Evolutionary conservation across 2,888 invertebrate genomes (phyloP).

Genomic region (Trachelus stipa): DNA sequence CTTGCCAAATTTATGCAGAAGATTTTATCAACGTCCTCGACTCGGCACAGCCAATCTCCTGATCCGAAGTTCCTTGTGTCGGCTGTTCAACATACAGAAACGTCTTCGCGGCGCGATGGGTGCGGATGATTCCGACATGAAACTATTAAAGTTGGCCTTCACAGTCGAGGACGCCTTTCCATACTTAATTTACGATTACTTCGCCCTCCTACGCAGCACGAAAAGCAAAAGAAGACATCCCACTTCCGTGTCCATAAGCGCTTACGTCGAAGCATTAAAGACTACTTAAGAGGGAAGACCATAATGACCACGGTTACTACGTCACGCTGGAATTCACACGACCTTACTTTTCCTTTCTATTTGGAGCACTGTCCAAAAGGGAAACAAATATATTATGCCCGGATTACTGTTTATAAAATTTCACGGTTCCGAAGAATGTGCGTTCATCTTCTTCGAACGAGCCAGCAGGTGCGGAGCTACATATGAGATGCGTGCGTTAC

Average conservation of each 20-base stretch:
- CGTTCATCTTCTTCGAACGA: too few relatives aligned
- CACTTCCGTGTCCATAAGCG: slow-evolving; percentile 2
- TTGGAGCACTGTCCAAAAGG: background rate
- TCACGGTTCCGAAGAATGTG: background rate
- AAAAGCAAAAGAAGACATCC: background rate
- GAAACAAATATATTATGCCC: background rate
- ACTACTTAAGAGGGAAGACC: background rate
- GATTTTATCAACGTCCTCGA: background rate
- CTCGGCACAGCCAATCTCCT: background rate
- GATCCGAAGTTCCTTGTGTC: background rate
- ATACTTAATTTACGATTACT: background rate
- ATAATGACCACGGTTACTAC: background rate
- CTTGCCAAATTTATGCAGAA: background rate
- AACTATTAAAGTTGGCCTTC: background rate
- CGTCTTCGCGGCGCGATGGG: background rate
- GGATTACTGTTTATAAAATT: background rate
- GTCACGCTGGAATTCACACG: background rate
- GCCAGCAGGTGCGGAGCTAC: background rate
- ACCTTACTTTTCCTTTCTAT: background rate
- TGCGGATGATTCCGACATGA: background rate
- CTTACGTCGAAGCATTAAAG: background rate
- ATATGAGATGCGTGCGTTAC: background rate
- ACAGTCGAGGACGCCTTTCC: background rate
- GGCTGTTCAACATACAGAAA: background rate
- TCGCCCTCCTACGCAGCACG: background rate